These are phyloP conservation scores for Mirza zaza DNA, from an alignment of 2,113 vertebrate genomes.

Conservation along the genomic window DNA sequence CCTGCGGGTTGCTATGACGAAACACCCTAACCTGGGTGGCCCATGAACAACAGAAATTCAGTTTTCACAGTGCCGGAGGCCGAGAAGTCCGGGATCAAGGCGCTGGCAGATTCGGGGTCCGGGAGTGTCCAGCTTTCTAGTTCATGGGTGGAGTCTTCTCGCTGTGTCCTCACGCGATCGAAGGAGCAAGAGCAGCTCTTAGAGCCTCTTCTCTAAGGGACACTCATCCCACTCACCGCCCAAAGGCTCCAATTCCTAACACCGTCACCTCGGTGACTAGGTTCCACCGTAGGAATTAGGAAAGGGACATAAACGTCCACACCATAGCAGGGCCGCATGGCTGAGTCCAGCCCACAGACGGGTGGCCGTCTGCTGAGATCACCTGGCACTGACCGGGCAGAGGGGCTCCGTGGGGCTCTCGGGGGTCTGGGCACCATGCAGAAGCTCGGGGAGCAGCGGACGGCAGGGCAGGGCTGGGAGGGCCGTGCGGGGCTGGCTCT, in stretches of 20 bases:
- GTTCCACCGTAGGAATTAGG: background rate
- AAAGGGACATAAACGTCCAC: background rate
- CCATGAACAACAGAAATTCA: background rate
- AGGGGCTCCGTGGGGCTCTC: background rate
- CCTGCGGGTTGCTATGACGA: background rate
- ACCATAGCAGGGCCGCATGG: background rate
- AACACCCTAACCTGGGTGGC: background rate
- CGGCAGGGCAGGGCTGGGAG: too few relatives aligned
- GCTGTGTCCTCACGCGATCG: background rate
- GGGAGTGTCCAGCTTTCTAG: background rate
- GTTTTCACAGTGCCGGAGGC: background rate
- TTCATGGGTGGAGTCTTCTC: background rate
- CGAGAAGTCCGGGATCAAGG: background rate
- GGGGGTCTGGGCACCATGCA: accelerated
- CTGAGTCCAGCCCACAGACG: background rate
- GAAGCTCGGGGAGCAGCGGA: background rate
- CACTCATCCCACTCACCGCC: background rate
- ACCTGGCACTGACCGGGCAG: background rate
- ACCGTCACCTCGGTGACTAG: background rate
- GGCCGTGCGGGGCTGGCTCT: background rate
- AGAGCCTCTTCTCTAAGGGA: background rate
- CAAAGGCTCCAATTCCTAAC: background rate
- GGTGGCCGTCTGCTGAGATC: background rate
- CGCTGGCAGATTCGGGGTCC: background rate
- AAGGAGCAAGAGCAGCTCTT: background rate